Evolutionary conservation across 1,140 invertebrate genomes (phyloP).

Genomic region (Frieseomelitta varia): DNA sequence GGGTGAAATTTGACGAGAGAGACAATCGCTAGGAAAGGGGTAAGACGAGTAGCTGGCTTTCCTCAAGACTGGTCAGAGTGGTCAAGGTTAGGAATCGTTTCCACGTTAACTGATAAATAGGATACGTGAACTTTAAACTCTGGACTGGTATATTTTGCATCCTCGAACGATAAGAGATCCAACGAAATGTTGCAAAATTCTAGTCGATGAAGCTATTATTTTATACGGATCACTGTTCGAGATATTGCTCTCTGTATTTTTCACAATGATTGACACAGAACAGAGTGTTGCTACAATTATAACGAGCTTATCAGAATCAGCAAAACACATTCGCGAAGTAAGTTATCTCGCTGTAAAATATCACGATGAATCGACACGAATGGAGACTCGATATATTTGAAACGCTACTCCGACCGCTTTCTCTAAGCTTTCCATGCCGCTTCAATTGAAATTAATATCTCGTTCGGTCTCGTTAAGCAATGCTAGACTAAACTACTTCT

Average conservation of each 20-base stretch:
- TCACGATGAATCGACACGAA: background rate
- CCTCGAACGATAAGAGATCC: background rate
- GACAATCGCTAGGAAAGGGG: constrained; percentile 4
- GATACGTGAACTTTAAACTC: constrained; percentile 67
- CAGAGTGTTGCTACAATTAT: background rate
- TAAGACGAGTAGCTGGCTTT: constrained; percentile 8
- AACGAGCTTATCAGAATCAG: too few species aligned
- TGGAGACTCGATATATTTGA: background rate
- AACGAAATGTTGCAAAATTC: background rate
- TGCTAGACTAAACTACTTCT: background rate
- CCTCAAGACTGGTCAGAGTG: constrained; percentile 67
- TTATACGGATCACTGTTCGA: background rate
- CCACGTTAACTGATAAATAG: constrained; percentile 73
- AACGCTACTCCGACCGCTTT: background rate
- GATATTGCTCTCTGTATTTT: background rate
- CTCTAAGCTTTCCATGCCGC: background rate
- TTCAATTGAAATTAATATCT: background rate
- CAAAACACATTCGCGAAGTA: background rate
- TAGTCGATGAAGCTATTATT: background rate
- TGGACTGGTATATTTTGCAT: background rate
- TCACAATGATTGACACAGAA: background rate
- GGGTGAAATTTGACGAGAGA: background rate
- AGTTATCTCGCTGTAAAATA: background rate
- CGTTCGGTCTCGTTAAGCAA: background rate
- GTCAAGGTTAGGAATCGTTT: constrained; percentile 78